Conservation (phyloP, 2,888 invertebrate species). For the Drosophila atripex region DNA sequence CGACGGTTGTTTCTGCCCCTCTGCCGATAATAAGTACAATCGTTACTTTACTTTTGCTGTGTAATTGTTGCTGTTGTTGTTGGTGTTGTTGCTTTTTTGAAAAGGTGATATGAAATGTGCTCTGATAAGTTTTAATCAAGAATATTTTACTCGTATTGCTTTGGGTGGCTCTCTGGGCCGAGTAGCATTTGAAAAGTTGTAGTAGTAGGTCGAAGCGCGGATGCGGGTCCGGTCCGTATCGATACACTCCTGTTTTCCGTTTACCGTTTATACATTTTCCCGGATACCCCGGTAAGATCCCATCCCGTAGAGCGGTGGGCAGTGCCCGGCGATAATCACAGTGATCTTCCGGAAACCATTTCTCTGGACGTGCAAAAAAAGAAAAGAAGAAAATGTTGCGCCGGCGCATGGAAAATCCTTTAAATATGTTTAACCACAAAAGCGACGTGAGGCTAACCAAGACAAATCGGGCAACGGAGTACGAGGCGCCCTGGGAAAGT, state of each 20-base stretch:
- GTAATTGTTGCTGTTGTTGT: conserved; percentile 51
- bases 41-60: conserved; percentile 56
- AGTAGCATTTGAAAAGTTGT: conserved; percentile 80
- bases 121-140: conserved; percentile 82
- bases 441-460: conserved; percentile 73
- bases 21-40: conserved; percentile 69
- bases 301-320: conserved; percentile 24
- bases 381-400: conserved; percentile 51
- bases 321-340: conserved; percentile 63
- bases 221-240: conserved; percentile 27
- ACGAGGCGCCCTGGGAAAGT: conserved; percentile 59
- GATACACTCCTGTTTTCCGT: conserved; percentile 48
- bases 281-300: conserved; percentile 7
- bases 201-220: conserved; percentile 74
- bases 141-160: conserved; percentile 77
- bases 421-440: conserved; percentile 69
- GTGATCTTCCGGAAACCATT: conserved; percentile 13
- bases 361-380: conserved; percentile 43
- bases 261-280: conserved; percentile 2
- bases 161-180: conserved; percentile 69
- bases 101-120: conserved; percentile 81
- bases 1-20: conserved; percentile 54
- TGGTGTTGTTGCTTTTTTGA: conserved; percentile 69
- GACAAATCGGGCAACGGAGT: conserved; percentile 51
- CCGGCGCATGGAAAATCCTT: conserved; percentile 75